Evolutionary conservation across 2,113 vertebrate species (phyloP), one percentile per base, ranked within the genome.

Genomic region (Anser brachyrhynchus): DNA sequence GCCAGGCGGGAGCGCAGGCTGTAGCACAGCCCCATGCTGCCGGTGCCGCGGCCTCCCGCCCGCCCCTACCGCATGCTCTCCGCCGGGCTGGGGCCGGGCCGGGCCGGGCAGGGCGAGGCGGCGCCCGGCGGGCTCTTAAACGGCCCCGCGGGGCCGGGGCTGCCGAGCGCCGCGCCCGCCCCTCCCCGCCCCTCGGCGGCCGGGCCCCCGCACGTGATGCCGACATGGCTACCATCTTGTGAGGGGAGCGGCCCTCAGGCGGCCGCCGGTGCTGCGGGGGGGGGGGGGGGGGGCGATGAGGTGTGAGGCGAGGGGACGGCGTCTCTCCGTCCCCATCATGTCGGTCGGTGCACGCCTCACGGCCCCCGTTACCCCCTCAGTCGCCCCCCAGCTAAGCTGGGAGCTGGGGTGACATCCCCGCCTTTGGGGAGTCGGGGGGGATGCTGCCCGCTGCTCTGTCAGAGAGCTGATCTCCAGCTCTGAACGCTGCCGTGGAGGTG

Each of bases 1-100:
- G 94, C 83, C 64, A 98, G 95, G 76, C 96, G 75, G 88, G 97
- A 93, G 70, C 98, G 95, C 51, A 96, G 96, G 91, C 94, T 94
- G 71, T 97, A 94, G 61, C 96, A 97, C 96, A 92, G 94, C 93
- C 93, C 97, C 97, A 97, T 96, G 39, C 31, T 92, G 77, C 57
- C 43, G 55, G 73, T 79, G 91, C 88, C 21, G 46, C 46, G 46
- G 21, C 83, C 11, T 26, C 12, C 29, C 23, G 12, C 43, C 66
- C 72, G 58, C 46, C 73, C 28, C 41, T 74, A 87, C 28, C 29
- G 55, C 92, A 86, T 84, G 79, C 55, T 78, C 46, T 49, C 46
- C 46, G 20, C 46, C 20, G 46, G 46, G 46, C 46, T 49, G 46
- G 46, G 46, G 46, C 20, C 46, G 46, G 46, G 46, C 79, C 7